Evolutionary conservation across 2,888 invertebrate genomes (phyloP).

Genomic region (Perizoma flavofasciatum): DNA sequence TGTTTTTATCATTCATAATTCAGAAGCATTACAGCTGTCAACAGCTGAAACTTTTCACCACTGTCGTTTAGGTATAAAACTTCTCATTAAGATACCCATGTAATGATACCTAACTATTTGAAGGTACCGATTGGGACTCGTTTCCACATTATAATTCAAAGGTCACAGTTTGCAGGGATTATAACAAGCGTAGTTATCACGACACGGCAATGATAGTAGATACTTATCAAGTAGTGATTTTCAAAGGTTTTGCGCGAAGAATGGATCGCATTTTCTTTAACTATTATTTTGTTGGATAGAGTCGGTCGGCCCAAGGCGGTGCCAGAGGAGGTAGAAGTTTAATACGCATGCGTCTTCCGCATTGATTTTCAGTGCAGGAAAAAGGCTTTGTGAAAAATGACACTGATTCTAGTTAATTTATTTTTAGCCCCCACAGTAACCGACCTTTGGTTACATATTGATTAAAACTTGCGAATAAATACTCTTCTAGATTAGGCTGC

Average conservation of each 20-base stretch:
- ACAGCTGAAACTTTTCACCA: background rate
- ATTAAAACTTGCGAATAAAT: background rate
- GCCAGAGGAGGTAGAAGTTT: slow-evolving; percentile 36
- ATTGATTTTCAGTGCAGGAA: slow-evolving; percentile 74
- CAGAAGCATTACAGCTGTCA: background rate
- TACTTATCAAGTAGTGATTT: background rate
- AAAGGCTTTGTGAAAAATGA: slow-evolving; percentile 23
- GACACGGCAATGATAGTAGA: background rate
- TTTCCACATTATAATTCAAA: slow-evolving; percentile 14
- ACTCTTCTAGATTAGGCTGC: background rate
- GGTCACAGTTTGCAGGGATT: slow-evolving; percentile 9
- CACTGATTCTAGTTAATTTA: slow-evolving; percentile 17
- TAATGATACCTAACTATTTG: slow-evolving; percentile 12
- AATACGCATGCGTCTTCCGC: slow-evolving; percentile 65
- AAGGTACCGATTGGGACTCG: slow-evolving; percentile 20
- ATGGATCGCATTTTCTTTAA: slow-evolving; percentile 12
- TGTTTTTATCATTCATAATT: background rate
- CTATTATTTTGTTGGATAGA: slow-evolving; percentile 9
- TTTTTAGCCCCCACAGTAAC: slow-evolving; percentile 17
- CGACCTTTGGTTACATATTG: slow-evolving; percentile 4
- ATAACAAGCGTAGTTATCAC: slow-evolving; percentile 51
- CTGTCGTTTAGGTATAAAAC: slow-evolving; percentile 2
- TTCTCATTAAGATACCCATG: slow-evolving; percentile 7
- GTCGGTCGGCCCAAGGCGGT: slow-evolving; percentile 11
- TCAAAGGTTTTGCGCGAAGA: slow-evolving; percentile 1